A percentile compares a stretch with the other conserved stretches of the same genome.
phyloP scores from a whole-genome alignment of 2,113 vertebrate species.

The Gila orcuttii region DNA sequence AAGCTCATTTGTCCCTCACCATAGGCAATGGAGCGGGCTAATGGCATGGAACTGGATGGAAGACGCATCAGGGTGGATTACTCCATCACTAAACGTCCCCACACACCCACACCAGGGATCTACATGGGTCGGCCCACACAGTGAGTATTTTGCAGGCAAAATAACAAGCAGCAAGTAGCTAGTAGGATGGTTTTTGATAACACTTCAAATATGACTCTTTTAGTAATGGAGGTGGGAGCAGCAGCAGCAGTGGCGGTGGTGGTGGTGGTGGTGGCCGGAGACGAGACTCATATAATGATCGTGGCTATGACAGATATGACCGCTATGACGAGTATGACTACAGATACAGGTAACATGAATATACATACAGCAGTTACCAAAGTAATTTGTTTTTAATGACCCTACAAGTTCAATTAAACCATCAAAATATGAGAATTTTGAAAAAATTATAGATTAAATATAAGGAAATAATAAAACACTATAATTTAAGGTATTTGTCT shows the following conservation, averaged over 20 bases:
- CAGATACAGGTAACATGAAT: conserved; percentile 81
- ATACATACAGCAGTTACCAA: too few species aligned
- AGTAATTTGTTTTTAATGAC: background rate
- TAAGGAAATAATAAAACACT: too few species aligned
- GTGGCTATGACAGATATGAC: conserved; percentile 88
- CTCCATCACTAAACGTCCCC: conserved; percentile 92
- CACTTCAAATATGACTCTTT: background rate
- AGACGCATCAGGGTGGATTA: conserved; percentile 91
- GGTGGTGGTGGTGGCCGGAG: conserved; percentile 80
- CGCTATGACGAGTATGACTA: conserved; percentile 92
- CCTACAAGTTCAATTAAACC: too few species aligned
- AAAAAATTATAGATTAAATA: too few species aligned
- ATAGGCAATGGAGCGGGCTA: conserved; percentile 92
- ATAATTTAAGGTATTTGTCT: background rate
- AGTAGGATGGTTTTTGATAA: background rate
- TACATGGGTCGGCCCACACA: conserved; percentile 93
- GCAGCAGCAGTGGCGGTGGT: conserved; percentile 70
- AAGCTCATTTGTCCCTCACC: conserved; percentile 16
- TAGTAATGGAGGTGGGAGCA: conserved; percentile 59
- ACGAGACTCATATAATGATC: conserved; percentile 84
- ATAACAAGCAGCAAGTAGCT: conserved; percentile 16
- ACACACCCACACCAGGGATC: conserved; percentile 92
- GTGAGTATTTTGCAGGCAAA: conserved; percentile 73
- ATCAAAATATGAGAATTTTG: too few species aligned
- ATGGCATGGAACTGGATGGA: conserved; percentile 93